These are phyloP conservation scores for Heliconius eleuchia DNA, from an alignment of 1,140 invertebrate genomes.

Conservation along the genomic window DNA sequence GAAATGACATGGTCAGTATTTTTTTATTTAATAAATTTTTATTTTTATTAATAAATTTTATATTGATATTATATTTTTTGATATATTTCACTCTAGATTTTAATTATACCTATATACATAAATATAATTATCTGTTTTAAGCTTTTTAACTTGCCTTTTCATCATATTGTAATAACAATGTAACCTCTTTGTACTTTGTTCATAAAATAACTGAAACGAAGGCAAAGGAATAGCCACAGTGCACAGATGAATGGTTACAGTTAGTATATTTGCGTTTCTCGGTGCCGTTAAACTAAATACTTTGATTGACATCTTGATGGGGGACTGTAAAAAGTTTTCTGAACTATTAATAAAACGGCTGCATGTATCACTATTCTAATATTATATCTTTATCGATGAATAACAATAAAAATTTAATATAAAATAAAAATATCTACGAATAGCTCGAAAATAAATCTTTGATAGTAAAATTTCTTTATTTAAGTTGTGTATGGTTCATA, in stretches of 20 bases:
- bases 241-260: slow-evolving; percentile 4
- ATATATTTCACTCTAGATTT: not conserved
- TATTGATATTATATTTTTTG: not conserved
- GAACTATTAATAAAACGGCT: slow-evolving; percentile 49
- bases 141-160: not conserved
- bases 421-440: not conserved
- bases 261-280: slow-evolving; percentile 42
- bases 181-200: not conserved
- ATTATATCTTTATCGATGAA: not conserved
- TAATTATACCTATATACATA: not conserved
- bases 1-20: not conserved
- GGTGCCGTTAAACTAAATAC: slow-evolving; percentile 52
- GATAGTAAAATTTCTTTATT: not conserved
- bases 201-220: not conserved
- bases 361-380: slow-evolving; percentile 21
- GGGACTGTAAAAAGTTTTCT: slow-evolving; percentile 54
- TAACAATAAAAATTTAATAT: slow-evolving; percentile 7
- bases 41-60: too few species aligned
- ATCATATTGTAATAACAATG: not conserved
- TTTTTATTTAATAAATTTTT: not conserved
- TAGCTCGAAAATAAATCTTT: not conserved
- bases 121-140: not conserved
- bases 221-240: not conserved
- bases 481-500: too few species aligned
- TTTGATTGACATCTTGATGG: slow-evolving; percentile 58